These are phyloP conservation scores for Rattus rattus DNA, from an alignment of 2,113 vertebrate species.

Conservation along the genomic window DNA sequence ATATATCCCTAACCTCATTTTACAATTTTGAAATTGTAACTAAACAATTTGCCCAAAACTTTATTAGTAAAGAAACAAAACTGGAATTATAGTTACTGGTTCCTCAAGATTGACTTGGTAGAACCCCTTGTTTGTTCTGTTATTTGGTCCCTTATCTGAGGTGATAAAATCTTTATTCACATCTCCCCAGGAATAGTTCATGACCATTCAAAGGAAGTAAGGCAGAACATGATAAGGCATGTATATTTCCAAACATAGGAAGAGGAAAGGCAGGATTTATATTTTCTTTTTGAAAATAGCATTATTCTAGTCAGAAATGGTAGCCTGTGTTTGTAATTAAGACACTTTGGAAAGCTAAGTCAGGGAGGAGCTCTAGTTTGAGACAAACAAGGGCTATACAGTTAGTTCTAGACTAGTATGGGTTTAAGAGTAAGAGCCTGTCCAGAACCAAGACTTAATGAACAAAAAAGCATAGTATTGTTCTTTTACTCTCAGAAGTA, in stretches of 20 bases:
- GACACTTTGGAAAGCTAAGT: not conserved
- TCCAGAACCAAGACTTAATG: not conserved
- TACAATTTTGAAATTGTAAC: not conserved
- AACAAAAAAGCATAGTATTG: not conserved
- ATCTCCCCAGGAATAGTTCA: not conserved
- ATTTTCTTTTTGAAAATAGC: not conserved
- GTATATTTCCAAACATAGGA: not conserved
- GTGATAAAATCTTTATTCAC: not conserved
- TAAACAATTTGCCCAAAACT: not conserved
- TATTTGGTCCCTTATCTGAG: not conserved
- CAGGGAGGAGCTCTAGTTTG: not conserved
- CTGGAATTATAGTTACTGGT: not conserved
- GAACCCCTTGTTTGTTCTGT: not conserved
- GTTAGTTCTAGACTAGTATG: not conserved
- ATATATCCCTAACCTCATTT: not conserved
- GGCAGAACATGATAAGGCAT: not conserved
- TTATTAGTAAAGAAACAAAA: conserved; percentile 9
- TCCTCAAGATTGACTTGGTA: not conserved
- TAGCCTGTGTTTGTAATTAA: not conserved
- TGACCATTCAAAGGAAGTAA: not conserved
- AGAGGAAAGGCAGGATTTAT: not conserved
- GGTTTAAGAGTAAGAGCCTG: not conserved
- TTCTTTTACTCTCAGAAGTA: not conserved
- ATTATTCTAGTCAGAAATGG: not conserved
- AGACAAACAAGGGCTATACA: not conserved